These are phyloP conservation scores for Semnornis frantzii DNA, from an alignment of 2,113 vertebrate genomes.

Conservation along the genomic window DNA sequence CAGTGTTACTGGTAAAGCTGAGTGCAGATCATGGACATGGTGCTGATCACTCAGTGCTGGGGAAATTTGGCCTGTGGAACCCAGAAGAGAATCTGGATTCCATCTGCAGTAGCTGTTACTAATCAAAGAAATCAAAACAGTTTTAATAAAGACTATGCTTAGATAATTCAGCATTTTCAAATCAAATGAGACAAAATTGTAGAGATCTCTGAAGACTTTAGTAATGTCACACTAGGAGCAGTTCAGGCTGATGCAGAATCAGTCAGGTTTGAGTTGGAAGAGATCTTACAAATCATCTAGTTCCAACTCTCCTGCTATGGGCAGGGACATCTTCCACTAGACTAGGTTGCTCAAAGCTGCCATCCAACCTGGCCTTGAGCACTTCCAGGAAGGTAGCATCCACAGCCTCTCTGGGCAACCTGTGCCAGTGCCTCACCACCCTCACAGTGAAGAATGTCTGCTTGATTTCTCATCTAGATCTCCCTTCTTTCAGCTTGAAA, in stretches of 20 bases:
- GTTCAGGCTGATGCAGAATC: not conserved
- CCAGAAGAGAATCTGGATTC: not conserved
- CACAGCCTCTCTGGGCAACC: no score
- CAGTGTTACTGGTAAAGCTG: not conserved
- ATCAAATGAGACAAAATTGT: not conserved
- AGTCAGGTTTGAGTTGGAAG: not conserved
- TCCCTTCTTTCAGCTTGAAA: no score
- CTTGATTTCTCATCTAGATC: no score
- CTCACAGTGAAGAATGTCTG: no score
- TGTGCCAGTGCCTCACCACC: no score
- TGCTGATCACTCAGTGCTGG: not conserved
- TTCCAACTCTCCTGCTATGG: no score
- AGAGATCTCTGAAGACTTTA: not conserved
- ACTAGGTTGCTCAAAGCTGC: no score
- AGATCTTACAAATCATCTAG: not conserved
- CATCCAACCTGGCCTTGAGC: no score
- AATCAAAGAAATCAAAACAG: not conserved
- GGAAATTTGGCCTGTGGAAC: not conserved
- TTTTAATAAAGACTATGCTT: not conserved
- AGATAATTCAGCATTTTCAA: not conserved
- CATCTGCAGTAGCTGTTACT: not conserved
- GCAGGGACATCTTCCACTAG: no score
- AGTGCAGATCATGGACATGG: not conserved
- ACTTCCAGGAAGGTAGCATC: no score
- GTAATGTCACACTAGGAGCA: not conserved